Percentiles rank a stretch among this genome's conserved stretches.
phyloP scores from a whole-genome alignment of 2,888 invertebrate genomes.

The Pollenia amentaria region DNA sequence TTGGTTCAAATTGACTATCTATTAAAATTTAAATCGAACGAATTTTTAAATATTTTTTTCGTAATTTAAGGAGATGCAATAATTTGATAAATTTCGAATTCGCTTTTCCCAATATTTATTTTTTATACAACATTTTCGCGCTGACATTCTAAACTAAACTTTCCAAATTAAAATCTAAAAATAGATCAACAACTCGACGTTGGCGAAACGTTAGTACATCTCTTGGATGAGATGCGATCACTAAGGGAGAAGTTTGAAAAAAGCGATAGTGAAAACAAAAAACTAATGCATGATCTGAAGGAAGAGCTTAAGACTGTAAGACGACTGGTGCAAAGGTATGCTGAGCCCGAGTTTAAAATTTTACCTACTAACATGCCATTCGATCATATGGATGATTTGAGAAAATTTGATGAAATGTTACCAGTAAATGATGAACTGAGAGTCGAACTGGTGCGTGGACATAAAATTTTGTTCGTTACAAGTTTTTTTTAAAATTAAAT shows the following conservation, averaged over 20 bases:
- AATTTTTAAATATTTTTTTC: too few species aligned
- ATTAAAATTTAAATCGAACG: too few species aligned
- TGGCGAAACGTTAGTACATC: background rate
- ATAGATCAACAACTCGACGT: constrained; percentile 11
- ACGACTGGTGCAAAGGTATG: constrained; percentile 25
- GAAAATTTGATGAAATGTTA: constrained; percentile 55
- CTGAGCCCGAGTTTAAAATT: constrained; percentile 23
- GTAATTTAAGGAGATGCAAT: too few species aligned
- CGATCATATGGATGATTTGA: constrained; percentile 11
- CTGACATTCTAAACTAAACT: background rate
- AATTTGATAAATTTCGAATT: too few species aligned
- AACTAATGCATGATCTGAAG: constrained; percentile 13
- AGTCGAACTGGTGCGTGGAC: constrained; percentile 41
- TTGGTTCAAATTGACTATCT: too few species aligned
- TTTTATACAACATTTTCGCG: background rate
- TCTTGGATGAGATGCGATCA: constrained; percentile 52
- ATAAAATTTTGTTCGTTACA: background rate
- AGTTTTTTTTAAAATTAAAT: background rate
- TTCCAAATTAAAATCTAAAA: background rate
- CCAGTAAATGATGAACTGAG: constrained; percentile 41
- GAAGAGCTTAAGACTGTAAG: constrained; percentile 28
- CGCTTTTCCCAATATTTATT: too few species aligned
- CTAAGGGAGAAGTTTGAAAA: constrained; percentile 35
- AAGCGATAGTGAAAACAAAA: constrained; percentile 26
- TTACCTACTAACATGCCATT: constrained; percentile 60